Conservation (phyloP, 2,888 invertebrate species). For the Lasioglossum morio region DNA sequence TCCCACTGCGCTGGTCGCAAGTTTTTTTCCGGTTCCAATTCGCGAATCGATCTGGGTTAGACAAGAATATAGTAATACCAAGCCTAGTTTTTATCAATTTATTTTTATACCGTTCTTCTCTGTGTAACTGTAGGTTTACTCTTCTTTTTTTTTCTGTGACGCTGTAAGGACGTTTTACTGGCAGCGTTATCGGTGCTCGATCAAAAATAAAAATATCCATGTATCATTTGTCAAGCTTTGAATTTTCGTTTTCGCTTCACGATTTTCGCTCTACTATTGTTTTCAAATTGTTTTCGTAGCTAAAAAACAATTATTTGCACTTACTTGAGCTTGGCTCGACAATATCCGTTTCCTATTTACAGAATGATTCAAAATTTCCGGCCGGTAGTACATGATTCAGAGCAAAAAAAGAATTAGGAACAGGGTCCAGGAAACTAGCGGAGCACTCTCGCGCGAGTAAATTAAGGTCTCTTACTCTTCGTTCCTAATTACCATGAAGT, state of each 20-base stretch:
- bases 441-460: background rate
- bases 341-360: background rate
- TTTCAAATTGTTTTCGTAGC: background rate
- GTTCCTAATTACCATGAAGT: background rate
- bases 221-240: background rate
- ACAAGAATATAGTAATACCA: background rate
- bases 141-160: background rate
- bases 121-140: background rate
- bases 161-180: background rate
- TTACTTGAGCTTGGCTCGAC: background rate
- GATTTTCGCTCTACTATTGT: background rate
- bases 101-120: background rate
- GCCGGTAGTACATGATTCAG: background rate
- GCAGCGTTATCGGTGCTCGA: background rate
- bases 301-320: background rate
- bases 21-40: conserved; percentile 6
- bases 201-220: background rate
- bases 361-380: background rate
- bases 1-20: background rate
- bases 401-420: background rate
- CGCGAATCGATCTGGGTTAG: conserved; percentile 2
- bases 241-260: background rate
- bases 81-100: background rate
- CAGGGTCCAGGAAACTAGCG: conserved; percentile 15
- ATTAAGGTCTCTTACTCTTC: background rate